These are phyloP conservation scores for Bothrops jararaca DNA, from an alignment of 2,113 vertebrate genomes.

Conservation along the genomic window DNA sequence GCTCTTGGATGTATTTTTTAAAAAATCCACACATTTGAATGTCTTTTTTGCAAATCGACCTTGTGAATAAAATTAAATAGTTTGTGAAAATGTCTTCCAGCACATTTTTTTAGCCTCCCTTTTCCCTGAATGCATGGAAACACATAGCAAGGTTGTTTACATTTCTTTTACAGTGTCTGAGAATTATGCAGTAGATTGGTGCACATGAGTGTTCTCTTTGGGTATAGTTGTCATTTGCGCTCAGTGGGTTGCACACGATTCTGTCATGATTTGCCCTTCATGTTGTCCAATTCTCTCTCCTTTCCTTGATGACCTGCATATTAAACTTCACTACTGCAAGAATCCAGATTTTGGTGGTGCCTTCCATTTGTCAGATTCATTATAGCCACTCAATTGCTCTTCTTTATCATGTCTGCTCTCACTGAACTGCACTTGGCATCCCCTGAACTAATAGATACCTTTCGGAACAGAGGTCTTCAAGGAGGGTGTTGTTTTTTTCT, in stretches of 20 bases:
- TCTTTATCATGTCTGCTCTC: constrained; percentile 35
- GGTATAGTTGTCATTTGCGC: constrained; percentile 61
- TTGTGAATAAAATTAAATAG: constrained; percentile 62
- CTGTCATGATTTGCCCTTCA: constrained; percentile 64
- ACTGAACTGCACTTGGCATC: neutral
- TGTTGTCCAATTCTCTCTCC: constrained; percentile 60
- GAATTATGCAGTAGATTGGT: constrained; percentile 48
- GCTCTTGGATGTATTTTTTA: constrained; percentile 60
- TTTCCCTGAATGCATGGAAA: constrained; percentile 57
- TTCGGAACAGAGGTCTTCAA: constrained; percentile 34
- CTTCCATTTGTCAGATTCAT: constrained; percentile 59
- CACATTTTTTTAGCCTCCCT: constrained; percentile 27
- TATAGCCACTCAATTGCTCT: constrained; percentile 60
- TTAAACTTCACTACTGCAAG: constrained; percentile 63
- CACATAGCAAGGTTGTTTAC: constrained; percentile 61
- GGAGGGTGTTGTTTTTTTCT: neutral
- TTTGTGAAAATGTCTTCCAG: constrained; percentile 63
- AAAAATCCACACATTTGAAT: constrained; percentile 51
- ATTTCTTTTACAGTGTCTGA: constrained; percentile 65
- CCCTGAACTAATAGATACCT: neutral
- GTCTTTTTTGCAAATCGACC: constrained; percentile 63
- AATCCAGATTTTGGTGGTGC: constrained; percentile 55
- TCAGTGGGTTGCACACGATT: constrained; percentile 58
- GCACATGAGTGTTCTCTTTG: constrained; percentile 56
- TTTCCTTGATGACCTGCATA: constrained; percentile 60